Conservation (phyloP, 2,888 invertebrate species). For the Troglohyphantes excavatus region DNA sequence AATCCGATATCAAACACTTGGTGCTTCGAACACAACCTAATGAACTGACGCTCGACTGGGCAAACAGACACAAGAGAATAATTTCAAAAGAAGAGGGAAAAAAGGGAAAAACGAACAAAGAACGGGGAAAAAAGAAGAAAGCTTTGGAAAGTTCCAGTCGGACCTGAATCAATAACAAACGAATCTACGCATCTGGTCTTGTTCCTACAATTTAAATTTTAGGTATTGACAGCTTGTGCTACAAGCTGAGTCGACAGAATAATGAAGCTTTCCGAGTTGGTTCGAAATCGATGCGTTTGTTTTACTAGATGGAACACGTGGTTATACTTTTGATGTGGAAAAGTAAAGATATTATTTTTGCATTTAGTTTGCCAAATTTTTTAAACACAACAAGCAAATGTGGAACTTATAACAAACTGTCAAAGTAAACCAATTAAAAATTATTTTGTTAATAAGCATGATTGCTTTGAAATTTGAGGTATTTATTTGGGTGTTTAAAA, state of each 20-base stretch:
- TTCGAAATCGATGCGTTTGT: slow-evolving; percentile 44
- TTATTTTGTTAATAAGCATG: no score
- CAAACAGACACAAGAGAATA: slow-evolving; percentile 28
- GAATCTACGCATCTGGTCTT: slow-evolving; percentile 70
- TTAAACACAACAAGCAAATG: no score
- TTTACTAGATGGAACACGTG: background rate
- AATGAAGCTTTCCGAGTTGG: slow-evolving; percentile 58
- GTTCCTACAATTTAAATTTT: slow-evolving; percentile 77
- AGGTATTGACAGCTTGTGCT: slow-evolving; percentile 72
- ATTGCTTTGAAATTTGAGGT: no score
- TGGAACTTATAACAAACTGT: no score
- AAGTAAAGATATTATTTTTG: no score
- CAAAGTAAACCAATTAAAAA: no score
- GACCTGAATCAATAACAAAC: slow-evolving; percentile 53
- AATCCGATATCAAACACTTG: slow-evolving; percentile 38
- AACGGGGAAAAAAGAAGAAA: background rate
- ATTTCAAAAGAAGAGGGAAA: slow-evolving; percentile 13
- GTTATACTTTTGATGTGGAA: background rate
- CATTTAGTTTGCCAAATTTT: no score
- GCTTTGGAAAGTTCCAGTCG: background rate
- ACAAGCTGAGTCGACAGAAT: slow-evolving; percentile 68
- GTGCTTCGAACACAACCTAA: slow-evolving; percentile 9
- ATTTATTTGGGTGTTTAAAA: no score
- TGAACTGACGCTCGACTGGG: slow-evolving; percentile 32
- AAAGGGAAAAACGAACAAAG: slow-evolving; percentile 11